Conservation (phyloP, 2,113 vertebrate genomes). For the Larimichthys crocea region DNA sequence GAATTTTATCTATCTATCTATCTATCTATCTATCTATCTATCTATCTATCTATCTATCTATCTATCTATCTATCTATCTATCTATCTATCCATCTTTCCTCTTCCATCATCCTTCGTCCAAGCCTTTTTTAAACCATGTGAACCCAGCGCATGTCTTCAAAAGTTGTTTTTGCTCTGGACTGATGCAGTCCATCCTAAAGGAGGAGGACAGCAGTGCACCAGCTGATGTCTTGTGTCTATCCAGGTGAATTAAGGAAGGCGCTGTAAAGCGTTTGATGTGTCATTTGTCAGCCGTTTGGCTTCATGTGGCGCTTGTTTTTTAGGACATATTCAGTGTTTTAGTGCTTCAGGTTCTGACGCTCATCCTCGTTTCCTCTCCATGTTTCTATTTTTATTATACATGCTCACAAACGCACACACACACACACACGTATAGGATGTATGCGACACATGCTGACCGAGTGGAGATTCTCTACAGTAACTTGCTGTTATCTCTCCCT, state of each 20-base stretch:
- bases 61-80: too few species aligned
- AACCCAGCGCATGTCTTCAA: too few species aligned
- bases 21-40: too few species aligned
- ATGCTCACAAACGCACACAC: background rate
- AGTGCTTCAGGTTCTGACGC: background rate
- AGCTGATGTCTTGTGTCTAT: background rate
- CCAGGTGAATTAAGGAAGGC: constrained; percentile 9
- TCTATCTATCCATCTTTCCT: background rate
- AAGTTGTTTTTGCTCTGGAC: background rate
- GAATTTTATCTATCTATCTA: background rate
- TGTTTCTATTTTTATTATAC: background rate
- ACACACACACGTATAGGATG: background rate
- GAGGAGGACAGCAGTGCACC: background rate
- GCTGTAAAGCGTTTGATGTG: background rate
- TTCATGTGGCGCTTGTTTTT: background rate
- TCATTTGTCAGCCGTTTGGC: background rate
- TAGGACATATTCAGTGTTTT: background rate
- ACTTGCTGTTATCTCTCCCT: background rate
- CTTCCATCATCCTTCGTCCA: background rate
- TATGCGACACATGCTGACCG: constrained; percentile 3
- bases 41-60: too few species aligned
- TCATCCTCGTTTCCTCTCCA: background rate
- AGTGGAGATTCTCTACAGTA: background rate
- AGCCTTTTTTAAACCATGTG: background rate
- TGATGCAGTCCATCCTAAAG: constrained; percentile 1